Percentiles rank a stretch among this genome's conserved stretches.
Conservation (phyloP, 2,888 invertebrate species). For the Cantharis nigra region DNA sequence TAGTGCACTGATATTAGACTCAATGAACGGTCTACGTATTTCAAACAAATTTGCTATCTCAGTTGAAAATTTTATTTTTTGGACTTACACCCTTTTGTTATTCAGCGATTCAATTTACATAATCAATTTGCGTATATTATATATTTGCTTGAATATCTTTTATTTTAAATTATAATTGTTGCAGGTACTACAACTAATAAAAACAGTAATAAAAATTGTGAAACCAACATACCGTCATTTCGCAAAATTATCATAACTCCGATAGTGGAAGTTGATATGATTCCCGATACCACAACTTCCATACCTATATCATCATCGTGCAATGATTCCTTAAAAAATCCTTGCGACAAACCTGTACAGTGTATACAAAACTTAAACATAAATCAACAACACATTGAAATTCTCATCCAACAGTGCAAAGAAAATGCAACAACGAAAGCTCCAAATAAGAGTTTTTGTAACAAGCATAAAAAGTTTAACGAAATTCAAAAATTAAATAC, state of each 20-base stretch:
- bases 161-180: neutral
- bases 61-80: too few species aligned
- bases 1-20: too few species aligned
- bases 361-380: neutral
- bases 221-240: neutral
- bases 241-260: neutral
- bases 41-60: too few species aligned
- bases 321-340: neutral
- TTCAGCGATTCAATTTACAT: too few species aligned
- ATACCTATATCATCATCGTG: neutral
- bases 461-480: neutral
- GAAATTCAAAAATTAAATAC: neutral
- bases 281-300: neutral
- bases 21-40: too few species aligned
- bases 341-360: neutral
- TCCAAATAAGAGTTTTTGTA: neutral
- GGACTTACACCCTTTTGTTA: too few species aligned
- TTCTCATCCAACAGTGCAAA: neutral
- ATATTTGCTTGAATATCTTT: neutral
- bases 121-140: too few species aligned
- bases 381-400: neutral
- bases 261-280: neutral
- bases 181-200: neutral
- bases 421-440: neutral
- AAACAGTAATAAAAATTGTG: neutral